phyloP scores from a whole-genome alignment of 2,797 vertebrate species.

The Botia almorhae region DNA sequence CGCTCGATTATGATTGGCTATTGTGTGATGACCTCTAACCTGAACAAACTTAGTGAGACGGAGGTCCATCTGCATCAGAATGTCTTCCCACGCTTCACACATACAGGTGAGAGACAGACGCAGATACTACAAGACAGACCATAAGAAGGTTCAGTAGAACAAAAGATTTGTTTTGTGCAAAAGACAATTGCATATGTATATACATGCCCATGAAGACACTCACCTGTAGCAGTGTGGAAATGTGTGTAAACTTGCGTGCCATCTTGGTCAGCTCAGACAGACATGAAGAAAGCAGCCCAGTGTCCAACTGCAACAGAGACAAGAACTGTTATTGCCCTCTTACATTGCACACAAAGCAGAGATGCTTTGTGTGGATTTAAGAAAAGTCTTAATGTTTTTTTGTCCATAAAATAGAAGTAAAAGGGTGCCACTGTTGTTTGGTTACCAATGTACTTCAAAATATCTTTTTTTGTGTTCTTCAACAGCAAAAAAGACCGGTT shows the following conservation, averaged over 20 bases:
- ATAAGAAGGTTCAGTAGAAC: background rate
- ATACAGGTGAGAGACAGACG: slow-evolving; percentile 94
- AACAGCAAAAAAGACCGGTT: too few relatives aligned
- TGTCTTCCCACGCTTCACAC: slow-evolving; percentile 99
- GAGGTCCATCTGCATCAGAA: slow-evolving; percentile 97
- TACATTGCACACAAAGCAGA: background rate
- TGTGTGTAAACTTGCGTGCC: slow-evolving; percentile 98
- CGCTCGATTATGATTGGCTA: background rate
- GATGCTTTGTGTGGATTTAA: background rate
- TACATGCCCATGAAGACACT: background rate
- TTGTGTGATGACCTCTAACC: slow-evolving; percentile 70
- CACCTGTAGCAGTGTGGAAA: slow-evolving; percentile 94
- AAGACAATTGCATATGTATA: background rate
- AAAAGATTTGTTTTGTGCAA: background rate
- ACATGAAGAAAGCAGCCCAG: slow-evolving; percentile 88
- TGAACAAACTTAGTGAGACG: slow-evolving; percentile 97
- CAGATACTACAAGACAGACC: slow-evolving; percentile 67
- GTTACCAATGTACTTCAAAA: too few relatives aligned
- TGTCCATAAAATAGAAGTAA: too few relatives aligned
- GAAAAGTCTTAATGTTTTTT: too few relatives aligned
- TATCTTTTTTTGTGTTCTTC: too few relatives aligned
- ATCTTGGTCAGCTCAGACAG: slow-evolving; percentile 95
- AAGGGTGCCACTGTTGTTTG: too few relatives aligned
- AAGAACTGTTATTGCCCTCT: background rate
- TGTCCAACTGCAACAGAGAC: slow-evolving; percentile 83